phyloP scores from a whole-genome alignment of 2,888 invertebrate species.

The Chymomyza caudatula region DNA sequence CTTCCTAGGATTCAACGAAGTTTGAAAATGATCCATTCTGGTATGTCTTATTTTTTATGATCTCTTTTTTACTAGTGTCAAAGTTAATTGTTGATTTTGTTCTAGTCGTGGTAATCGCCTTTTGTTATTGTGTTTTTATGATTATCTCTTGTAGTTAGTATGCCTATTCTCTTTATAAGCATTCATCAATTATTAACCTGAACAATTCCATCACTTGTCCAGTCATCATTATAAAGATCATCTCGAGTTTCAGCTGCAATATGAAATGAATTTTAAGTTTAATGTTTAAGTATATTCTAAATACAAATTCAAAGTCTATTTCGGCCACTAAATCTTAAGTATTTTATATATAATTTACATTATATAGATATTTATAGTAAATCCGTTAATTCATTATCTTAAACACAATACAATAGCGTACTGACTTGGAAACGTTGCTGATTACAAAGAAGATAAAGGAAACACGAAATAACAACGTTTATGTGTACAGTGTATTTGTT shows the following conservation, averaged over 20 bases:
- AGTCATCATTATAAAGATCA: neutral
- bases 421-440: too few species aligned
- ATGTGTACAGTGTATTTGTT: too few species aligned
- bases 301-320: too few species aligned
- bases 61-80: neutral
- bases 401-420: too few species aligned
- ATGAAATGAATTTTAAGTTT: neutral
- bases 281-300: too few species aligned
- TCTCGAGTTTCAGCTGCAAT: conserved; percentile 1
- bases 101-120: neutral
- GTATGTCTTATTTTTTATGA: neutral
- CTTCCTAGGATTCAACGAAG: conserved; percentile 98
- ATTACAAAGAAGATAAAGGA: too few species aligned
- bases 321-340: too few species aligned
- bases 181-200: neutral
- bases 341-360: too few species aligned
- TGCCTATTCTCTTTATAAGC: neutral
- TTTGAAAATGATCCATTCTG: conserved; percentile 94
- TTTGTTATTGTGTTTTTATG: conserved; percentile 10
- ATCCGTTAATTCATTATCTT: too few species aligned
- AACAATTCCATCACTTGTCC: neutral
- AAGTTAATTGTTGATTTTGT: neutral
- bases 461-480: too few species aligned
- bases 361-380: too few species aligned
- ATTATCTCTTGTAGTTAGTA: neutral